These are phyloP conservation scores for Chrysomela aeneicollis DNA, from an alignment of 2,888 invertebrate species.

Conservation along the genomic window DNA sequence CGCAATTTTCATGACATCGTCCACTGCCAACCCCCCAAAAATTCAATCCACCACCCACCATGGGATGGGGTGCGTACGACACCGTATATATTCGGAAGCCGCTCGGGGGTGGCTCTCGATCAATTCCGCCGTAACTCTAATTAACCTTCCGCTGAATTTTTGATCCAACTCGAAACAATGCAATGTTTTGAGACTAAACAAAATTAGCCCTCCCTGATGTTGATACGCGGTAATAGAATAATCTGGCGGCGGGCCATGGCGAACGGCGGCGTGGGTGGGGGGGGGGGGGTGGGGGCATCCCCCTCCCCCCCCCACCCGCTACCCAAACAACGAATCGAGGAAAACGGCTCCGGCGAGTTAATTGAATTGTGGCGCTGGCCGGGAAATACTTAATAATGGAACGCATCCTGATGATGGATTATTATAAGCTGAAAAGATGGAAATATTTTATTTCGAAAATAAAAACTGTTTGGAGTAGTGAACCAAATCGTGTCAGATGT, in stretches of 20 bases:
- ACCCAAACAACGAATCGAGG: constrained; percentile 50
- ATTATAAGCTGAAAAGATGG: constrained; percentile 33
- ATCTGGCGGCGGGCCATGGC: constrained; percentile 64
- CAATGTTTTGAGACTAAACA: constrained; percentile 75
- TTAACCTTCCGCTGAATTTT: constrained; percentile 72
- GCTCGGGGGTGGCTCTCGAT: background rate
- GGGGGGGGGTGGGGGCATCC: constrained; percentile 36
- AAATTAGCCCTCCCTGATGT: constrained; percentile 69
- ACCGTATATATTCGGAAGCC: no score
- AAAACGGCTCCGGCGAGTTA: constrained; percentile 46
- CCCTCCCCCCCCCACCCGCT: constrained; percentile 35
- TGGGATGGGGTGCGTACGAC: no score
- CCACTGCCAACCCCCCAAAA: no score
- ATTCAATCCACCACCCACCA: no score
- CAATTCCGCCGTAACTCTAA: constrained; percentile 61
- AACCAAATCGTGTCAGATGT: no score
- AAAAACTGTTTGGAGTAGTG: no score
- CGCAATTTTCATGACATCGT: no score
- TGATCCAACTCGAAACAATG: constrained; percentile 73
- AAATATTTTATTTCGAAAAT: no score
- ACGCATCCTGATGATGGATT: constrained; percentile 51
- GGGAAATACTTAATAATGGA: constrained; percentile 52
- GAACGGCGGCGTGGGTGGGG: constrained; percentile 44
- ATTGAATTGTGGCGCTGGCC: constrained; percentile 52
- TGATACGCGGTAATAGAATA: constrained; percentile 76